Evolutionary conservation across 2,113 vertebrate species (phyloP).

Genomic region (Bothrops jararaca): DNA sequence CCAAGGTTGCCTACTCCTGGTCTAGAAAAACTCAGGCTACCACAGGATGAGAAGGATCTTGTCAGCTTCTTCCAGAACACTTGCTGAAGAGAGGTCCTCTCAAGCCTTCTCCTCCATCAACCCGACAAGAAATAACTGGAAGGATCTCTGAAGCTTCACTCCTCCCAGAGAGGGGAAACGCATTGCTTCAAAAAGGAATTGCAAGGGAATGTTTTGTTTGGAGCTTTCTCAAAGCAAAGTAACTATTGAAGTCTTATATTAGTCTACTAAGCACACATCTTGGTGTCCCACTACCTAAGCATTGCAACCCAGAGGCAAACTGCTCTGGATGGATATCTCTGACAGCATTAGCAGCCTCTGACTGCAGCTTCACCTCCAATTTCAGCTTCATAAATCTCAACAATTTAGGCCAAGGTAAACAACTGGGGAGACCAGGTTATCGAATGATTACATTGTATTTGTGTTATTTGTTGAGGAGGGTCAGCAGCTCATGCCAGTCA

Average conservation of each 20-base stretch:
- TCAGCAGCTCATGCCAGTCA: background rate
- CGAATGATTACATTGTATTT: background rate
- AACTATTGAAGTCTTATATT: background rate
- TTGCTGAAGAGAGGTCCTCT: background rate
- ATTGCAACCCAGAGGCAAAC: background rate
- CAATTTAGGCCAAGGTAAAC: background rate
- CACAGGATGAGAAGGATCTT: background rate
- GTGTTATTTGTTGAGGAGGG: background rate
- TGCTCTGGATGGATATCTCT: background rate
- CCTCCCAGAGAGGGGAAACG: background rate
- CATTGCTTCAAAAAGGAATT: background rate
- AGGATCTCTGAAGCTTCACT: background rate
- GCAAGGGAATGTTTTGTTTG: background rate
- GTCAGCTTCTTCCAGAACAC: background rate
- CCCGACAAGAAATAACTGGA: background rate
- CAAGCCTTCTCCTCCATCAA: background rate
- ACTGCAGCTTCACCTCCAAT: background rate
- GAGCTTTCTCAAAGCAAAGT: background rate
- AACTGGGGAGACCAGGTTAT: background rate
- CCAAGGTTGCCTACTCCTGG: too few relatives aligned
- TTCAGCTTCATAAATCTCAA: background rate
- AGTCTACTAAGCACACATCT: background rate
- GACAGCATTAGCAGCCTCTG: background rate
- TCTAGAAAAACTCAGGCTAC: background rate
- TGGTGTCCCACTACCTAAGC: background rate